Conservation (phyloP, 53 echinoderm and acorn worm genomes). For the Glandiceps talaboti region DNA sequence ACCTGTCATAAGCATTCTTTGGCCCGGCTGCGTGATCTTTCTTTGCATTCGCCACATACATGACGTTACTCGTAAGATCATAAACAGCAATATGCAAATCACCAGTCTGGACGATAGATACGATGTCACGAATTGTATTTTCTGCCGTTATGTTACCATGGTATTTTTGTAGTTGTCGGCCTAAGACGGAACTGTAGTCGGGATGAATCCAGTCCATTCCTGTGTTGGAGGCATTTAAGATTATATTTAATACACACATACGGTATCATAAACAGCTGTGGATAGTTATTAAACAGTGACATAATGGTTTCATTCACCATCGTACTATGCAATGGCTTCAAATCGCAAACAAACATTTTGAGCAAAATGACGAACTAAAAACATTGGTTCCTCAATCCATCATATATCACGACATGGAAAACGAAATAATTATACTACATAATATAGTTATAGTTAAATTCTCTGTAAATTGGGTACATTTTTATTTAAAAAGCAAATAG, state of each 20-base stretch:
- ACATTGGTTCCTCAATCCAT: too few species aligned
- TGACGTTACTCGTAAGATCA: conserved; percentile 3
- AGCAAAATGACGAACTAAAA: too few species aligned
- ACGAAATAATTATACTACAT: too few species aligned
- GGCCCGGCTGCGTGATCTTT: conserved; percentile 3
- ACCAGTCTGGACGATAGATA: conserved; percentile 7
- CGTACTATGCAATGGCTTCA: too few species aligned
- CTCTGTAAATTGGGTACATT: too few species aligned
- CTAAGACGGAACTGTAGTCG: conserved; percentile 9
- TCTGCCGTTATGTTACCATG: conserved; percentile 19
- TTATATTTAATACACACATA: neutral
- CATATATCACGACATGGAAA: too few species aligned
- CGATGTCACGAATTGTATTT: conserved; percentile 13
- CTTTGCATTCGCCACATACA: conserved; percentile 14
- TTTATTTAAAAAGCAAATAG: too few species aligned
- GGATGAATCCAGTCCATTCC: conserved; percentile 18
- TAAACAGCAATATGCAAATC: conserved; percentile 12
- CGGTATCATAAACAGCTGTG: neutral
- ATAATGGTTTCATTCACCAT: too few species aligned
- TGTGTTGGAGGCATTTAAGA: too few species aligned
- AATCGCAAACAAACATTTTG: too few species aligned
- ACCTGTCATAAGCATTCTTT: conserved; percentile 18
- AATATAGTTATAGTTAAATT: too few species aligned
- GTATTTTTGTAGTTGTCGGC: conserved; percentile 12
- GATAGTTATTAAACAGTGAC: too few species aligned